Conservation (phyloP, 2,888 invertebrate species). For the Athetis lepigone region DNA sequence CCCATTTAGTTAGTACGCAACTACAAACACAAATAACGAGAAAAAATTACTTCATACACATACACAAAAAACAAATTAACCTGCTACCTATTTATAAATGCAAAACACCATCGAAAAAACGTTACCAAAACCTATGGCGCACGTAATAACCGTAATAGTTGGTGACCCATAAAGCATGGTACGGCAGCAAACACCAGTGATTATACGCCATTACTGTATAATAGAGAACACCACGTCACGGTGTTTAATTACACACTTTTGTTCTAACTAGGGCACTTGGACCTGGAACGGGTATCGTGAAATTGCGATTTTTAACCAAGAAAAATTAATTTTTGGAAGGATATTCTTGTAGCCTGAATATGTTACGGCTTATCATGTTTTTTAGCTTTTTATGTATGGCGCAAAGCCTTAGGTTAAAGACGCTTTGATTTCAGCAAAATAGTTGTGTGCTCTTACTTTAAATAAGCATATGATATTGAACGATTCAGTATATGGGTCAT, state of each 20-base stretch:
- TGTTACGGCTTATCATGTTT: no score
- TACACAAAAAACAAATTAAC: background rate
- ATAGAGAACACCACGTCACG: conserved; percentile 69
- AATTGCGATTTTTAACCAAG: conserved; percentile 4
- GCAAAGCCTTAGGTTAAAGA: no score
- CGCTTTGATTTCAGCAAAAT: no score
- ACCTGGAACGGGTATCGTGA: conserved; percentile 9
- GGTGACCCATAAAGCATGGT: conserved; percentile 60
- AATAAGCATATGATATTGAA: no score
- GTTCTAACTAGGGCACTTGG: conserved; percentile 41
- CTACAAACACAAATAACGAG: background rate
- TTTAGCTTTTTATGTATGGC: background rate
- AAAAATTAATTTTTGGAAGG: background rate
- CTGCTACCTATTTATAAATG: conserved; percentile 28
- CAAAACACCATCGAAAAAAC: conserved; percentile 37
- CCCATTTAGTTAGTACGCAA: no score
- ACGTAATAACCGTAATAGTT: conserved; percentile 52
- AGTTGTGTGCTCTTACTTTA: no score
- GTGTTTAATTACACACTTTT: conserved; percentile 67
- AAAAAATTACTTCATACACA: conserved; percentile 3
- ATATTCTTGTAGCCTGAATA: background rate
- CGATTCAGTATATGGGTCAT: no score
- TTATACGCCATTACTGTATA: conserved; percentile 63
- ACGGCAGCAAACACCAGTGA: conserved; percentile 59
- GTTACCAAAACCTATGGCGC: conserved; percentile 34